Base-by-base conservation (phyloP, 2,888 invertebrate species). In the Heliconius ethilla region DNA sequence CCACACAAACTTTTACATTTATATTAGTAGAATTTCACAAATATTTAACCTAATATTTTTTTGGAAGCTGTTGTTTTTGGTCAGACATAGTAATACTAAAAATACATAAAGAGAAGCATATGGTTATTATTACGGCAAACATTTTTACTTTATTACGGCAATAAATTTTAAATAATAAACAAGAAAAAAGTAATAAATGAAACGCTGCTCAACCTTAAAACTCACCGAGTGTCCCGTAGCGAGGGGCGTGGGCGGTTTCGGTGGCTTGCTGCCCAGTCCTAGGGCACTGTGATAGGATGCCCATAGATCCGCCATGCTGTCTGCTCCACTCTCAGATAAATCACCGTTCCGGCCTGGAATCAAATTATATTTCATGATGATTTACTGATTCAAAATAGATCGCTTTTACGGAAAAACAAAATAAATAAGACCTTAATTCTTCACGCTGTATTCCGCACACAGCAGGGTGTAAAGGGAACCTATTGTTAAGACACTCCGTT, bases 271-370 rank as follows among this genome's bases (percentile, higher is more conserved):
- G 82, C 96, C 96, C 74, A 97, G 94, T 3, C 97, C 97, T 86
- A 97, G 92, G 1, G 97, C 97, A 84, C 96, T 96, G 91, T 97
- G 97, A 90, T 97, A 97, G 80, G 97, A 97, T 9, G 97, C 97
- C 97, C 97, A 98, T n/a, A 97, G 94, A 59, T 97, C 97, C 3
- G 97, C 97, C 95, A 97, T 96, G 87, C 96, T 96, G 89, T 96
- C 96, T 62, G 94, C 92, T 15, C 96, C 96, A 25, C 95, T 94
- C 81, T 94, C 94, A 80, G 96, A 95, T 86, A 96, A 95, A 81
- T 95, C 94, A 7, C 96, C 96, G 85, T 96, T 96, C 81, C 96
- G 95, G 83, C 95, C 96, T 90, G 93, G 40, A 91, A 88, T 33
- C 62, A 79, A 63, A 74, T 13, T 33, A 13, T 13, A 33, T 72